Percentiles rank a stretch among this genome's conserved stretches.
These are phyloP conservation scores for Meloidogyne floridensis DNA, from an alignment of 1,140 invertebrate genomes.

Conservation along the genomic window DNA sequence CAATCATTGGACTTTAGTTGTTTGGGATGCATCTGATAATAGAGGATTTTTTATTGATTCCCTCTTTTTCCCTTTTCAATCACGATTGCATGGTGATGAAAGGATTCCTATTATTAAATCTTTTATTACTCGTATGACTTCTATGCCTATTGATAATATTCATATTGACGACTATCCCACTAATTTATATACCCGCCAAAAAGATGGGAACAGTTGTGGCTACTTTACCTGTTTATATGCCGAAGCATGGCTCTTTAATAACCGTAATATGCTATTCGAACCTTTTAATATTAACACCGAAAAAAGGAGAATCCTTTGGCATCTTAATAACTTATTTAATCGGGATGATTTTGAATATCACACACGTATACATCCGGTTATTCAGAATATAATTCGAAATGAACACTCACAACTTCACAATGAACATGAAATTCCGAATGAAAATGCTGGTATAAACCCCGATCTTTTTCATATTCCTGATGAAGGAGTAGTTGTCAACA, in stretches of 20 bases:
- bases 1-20: neutral
- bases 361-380: neutral
- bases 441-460: neutral
- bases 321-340: neutral
- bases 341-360: neutral
- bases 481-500: neutral
- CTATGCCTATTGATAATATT: neutral
- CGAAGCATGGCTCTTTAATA: slow-evolving; percentile 5
- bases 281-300: neutral
- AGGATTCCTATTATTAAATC: neutral
- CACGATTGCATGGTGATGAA: neutral
- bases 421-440: neutral
- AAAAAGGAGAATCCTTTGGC: neutral
- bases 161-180: neutral
- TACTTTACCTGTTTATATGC: slow-evolving; percentile 20
- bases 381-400: neutral
- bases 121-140: neutral
- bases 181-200: neutral
- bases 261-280: neutral
- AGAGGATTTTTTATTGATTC: neutral
- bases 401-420: neutral
- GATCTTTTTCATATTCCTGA: neutral
- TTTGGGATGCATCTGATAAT: neutral
- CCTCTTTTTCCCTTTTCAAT: neutral
- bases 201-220: neutral